Percentiles rank a stretch among this genome's conserved stretches.
These are phyloP conservation scores for Malurus alboscapulatus DNA, from an alignment of 2,113 vertebrate species.

Conservation along the genomic window DNA sequence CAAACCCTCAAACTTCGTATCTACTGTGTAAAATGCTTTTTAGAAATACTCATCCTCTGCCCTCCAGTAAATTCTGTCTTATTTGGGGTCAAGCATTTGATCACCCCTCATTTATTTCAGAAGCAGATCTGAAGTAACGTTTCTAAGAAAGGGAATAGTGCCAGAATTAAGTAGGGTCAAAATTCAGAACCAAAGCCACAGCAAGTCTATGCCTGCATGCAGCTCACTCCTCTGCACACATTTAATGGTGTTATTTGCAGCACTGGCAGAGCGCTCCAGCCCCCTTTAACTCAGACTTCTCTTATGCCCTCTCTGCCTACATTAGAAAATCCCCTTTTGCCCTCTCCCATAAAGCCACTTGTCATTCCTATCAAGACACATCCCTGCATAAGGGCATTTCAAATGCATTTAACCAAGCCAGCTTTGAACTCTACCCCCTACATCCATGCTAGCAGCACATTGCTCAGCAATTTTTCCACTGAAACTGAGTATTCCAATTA, in stretches of 20 bases:
- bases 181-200: neutral
- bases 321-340: neutral
- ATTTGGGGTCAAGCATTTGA: neutral
- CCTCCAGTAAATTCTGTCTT: neutral
- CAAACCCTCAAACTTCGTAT: neutral
- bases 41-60: neutral
- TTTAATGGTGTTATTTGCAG: neutral
- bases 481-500: neutral
- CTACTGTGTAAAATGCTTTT: neutral
- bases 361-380: neutral
- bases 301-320: neutral
- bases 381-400: neutral
- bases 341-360: neutral
- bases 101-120: neutral
- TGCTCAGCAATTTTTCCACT: neutral
- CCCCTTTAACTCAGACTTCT: neutral
- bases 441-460: neutral
- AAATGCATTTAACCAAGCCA: neutral
- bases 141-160: neutral
- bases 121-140: neutral
- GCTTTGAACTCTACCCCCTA: neutral
- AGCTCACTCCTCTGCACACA: neutral
- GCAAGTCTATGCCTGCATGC: neutral
- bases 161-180: constrained; percentile 12
- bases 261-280: neutral